Base-by-base conservation (phyloP, 2,113 vertebrate genomes). In the Marmota flaviventris region DNA sequence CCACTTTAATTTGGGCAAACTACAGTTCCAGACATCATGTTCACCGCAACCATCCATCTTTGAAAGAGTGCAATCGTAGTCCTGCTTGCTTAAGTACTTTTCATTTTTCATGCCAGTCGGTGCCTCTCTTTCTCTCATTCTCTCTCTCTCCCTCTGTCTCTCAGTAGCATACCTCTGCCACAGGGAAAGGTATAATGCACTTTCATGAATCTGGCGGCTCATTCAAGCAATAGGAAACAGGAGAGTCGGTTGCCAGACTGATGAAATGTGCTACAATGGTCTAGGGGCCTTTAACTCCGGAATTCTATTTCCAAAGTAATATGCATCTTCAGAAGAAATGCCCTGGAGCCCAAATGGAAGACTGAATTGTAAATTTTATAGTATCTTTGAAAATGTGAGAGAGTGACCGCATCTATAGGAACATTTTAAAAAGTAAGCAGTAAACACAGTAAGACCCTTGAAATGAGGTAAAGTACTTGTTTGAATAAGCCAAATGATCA, bases 1-100 rank as follows among this genome's bases (percentile, higher is more conserved):
- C 82, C 61, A 87, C 86, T 97, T 96, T 85, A 85, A 37, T 97
- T 96, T 87, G 78, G 58, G 65, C 45, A 92, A 70, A 82, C 78
- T 84, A 32, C 75, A 75, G 77, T 96, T 94, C 3, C 58, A 91
- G 61, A 84, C 51, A 75, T 93, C 53, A 48, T 75, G 79, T 82
- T 97, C 34, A 0, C 69, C 82, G 53, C 39, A 63, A 45, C 65
- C 13, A 8, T 78, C 81, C 75, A 34, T 94, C 75, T 95, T 96
- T 95, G 12, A 94, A 22, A 82, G 61, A 94, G 27, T 8, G 5
- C 29, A 78, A 48, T 24, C 58, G 69, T 76, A 0, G 70, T 69
- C 78, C 75, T 93, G 69, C 81, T 95, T 93, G 34, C 32, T 16
- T 85, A 95, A 81, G 14, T 82, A n/a, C 53, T 12, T 83, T 79